These are phyloP conservation scores for Paguma larvata DNA, from an alignment of 2,797 vertebrate genomes.

Conservation along the genomic window DNA sequence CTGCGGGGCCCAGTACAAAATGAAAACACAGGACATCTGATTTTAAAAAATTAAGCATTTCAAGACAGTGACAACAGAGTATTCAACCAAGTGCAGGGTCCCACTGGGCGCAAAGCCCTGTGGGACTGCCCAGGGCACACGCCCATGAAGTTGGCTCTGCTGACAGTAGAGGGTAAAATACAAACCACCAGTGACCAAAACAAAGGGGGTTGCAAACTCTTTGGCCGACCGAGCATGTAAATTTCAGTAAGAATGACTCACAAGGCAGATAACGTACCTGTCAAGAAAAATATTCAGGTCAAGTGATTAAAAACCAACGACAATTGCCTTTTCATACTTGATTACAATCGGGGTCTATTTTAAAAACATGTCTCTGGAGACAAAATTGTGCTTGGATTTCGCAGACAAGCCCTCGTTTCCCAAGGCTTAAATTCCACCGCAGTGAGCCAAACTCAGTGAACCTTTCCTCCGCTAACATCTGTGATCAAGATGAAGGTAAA, in stretches of 20 bases:
- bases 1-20: not conserved
- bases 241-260: not conserved
- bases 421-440: not conserved
- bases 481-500: slow-evolving; percentile 50
- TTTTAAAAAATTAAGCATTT: not conserved
- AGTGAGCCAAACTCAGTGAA: not conserved
- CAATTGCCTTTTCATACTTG: slow-evolving; percentile 46
- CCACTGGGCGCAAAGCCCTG: accelerated
- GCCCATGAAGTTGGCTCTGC: accelerated
- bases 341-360: slow-evolving; percentile 60
- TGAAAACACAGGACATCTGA: not conserved
- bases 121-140: accelerated
- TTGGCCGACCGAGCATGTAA: not conserved
- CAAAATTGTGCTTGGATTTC: slow-evolving; percentile 32
- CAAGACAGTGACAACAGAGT: not conserved
- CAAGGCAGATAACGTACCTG: slow-evolving; percentile 35
- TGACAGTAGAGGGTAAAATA: not conserved
- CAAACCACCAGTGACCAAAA: not conserved
- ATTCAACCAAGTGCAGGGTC: accelerated
- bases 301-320: not conserved
- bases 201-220: not conserved
- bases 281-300: not conserved
- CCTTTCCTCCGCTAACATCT: slow-evolving; percentile 19
- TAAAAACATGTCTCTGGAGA: slow-evolving; percentile 5
- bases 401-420: not conserved